Conservation (phyloP, 2,797 vertebrate genomes). For the Limnodromus scolopaceus region DNA sequence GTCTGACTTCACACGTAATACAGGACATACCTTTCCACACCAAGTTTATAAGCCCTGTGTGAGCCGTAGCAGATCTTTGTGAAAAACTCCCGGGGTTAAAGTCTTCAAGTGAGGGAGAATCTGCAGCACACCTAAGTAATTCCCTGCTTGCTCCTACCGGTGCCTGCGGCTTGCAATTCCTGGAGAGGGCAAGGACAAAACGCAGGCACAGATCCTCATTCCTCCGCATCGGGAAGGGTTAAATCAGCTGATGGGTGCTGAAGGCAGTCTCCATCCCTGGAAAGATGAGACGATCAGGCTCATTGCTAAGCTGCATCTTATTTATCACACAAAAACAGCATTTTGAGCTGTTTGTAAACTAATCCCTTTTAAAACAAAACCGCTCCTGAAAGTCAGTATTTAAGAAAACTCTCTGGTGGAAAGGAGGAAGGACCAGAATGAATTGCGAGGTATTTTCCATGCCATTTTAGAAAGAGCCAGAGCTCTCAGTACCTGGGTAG, state of each 20-base stretch:
- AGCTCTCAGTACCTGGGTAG: background rate
- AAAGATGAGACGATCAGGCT: background rate
- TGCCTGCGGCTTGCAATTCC: background rate
- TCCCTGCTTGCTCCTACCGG: background rate
- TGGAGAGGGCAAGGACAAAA: background rate
- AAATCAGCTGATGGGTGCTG: fast-evolving
- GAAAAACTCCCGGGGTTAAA: background rate
- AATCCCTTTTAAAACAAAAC: background rate
- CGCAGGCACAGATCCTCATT: background rate
- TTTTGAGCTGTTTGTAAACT: background rate
- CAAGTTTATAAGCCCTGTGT: background rate
- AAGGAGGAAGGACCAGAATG: background rate
- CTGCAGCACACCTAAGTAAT: background rate
- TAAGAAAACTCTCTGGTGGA: background rate
- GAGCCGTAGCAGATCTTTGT: background rate
- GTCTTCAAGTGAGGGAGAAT: background rate
- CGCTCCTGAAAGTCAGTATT: fast-evolving
- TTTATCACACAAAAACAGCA: background rate
- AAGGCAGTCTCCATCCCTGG: background rate
- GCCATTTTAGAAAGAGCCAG: fast-evolving
- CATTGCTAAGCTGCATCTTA: background rate
- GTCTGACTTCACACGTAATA: background rate
- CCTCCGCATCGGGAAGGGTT: background rate
- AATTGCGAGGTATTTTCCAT: background rate
- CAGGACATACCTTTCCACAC: constrained; percentile 45